phyloP scores from a whole-genome alignment of 2,113 vertebrate genomes.

The Dipodomys spectabilis region DNA sequence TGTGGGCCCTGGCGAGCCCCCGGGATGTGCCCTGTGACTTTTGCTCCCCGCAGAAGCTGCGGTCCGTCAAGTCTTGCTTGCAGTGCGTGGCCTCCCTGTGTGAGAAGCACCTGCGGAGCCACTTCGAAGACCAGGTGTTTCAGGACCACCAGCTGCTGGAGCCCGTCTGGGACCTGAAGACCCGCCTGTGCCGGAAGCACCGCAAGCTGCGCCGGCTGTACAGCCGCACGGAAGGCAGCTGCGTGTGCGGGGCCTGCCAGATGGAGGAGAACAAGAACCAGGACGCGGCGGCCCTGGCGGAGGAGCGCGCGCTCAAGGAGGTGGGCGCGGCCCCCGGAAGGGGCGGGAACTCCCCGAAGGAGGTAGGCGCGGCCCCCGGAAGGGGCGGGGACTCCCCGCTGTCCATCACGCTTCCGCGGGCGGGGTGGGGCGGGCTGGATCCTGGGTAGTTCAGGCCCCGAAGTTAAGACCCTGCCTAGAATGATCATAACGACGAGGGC shows the following conservation, averaged over 20 bases:
- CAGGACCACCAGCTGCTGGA: slow-evolving; percentile 87
- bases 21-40: slow-evolving; percentile 88
- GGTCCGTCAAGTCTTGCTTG: slow-evolving; percentile 87
- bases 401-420: too few relatives aligned
- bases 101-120: slow-evolving; percentile 88
- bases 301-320: slow-evolving; percentile 76
- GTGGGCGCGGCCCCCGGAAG: background rate
- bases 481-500: too few relatives aligned
- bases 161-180: slow-evolving; percentile 87
- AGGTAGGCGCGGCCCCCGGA: slow-evolving; percentile 36
- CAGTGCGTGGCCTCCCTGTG: slow-evolving; percentile 90
- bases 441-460: too few relatives aligned
- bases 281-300: slow-evolving; percentile 72
- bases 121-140: slow-evolving; percentile 86
- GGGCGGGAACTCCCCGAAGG: background rate
- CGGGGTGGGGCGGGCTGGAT: too few relatives aligned
- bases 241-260: slow-evolving; percentile 83
- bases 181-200: slow-evolving; percentile 85
- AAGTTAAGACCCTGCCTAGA: too few relatives aligned
- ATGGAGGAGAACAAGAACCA: slow-evolving; percentile 83
- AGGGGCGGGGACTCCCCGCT: too few relatives aligned
- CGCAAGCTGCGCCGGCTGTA: slow-evolving; percentile 77
- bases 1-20: background rate
- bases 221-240: slow-evolving; percentile 82
- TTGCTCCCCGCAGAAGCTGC: slow-evolving; percentile 84